A percentile compares a stretch with the other conserved stretches of the same genome.
Evolutionary conservation across 2,797 vertebrate genomes (phyloP).

Genomic region (Ctenopoma multispine): DNA sequence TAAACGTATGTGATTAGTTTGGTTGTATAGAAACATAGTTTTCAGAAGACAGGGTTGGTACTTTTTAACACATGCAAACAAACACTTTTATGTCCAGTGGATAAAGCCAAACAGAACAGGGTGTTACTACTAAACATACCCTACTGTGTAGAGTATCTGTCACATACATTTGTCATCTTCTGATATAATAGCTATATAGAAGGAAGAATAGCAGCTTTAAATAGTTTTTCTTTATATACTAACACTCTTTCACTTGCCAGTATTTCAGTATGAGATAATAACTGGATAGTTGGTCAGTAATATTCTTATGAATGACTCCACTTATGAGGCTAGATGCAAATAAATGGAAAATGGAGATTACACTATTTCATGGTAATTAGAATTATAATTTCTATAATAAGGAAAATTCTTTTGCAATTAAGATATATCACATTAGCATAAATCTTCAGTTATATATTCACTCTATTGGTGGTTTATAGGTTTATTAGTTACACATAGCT

Average conservation of each 20-base stretch:
- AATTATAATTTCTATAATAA: not conserved
- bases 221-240: not conserved
- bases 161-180: not conserved
- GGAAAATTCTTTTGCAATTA: slow-evolving; percentile 3
- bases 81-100: not conserved
- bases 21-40: no score
- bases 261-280: not conserved
- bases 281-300: not conserved
- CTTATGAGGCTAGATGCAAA: not conserved
- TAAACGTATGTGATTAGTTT: no score
- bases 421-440: not conserved
- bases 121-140: not conserved
- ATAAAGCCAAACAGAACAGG: not conserved
- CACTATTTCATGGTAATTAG: not conserved
- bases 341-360: not conserved
- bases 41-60: no score
- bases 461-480: not conserved
- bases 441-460: no score
- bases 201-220: not conserved
- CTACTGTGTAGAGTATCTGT: not conserved
- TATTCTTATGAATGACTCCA: not conserved
- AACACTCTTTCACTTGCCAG: not conserved
- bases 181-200: not conserved
- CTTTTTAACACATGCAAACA: no score
- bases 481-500: not conserved